Conservation (phyloP, 2,888 invertebrate species). For the Cosmorhoe ocellata region DNA sequence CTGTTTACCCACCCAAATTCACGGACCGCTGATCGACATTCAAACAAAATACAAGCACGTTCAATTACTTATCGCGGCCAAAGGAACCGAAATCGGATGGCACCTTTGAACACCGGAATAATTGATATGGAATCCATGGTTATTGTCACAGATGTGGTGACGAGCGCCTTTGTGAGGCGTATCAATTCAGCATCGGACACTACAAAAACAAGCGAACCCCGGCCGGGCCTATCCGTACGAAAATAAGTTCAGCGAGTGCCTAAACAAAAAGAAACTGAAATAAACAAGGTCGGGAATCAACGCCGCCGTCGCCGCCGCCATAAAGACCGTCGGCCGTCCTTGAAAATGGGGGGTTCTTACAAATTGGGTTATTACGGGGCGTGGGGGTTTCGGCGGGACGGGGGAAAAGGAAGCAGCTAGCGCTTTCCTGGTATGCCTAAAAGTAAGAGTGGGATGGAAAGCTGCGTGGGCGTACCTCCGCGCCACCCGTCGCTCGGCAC, state of each 20-base stretch:
- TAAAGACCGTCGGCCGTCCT: slow-evolving; percentile 83
- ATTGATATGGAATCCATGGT: slow-evolving; percentile 50
- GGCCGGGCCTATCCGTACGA: slow-evolving; percentile 68
- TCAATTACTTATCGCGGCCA: slow-evolving; percentile 62
- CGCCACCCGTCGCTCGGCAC: slow-evolving; percentile 74
- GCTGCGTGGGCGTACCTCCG: slow-evolving; percentile 74
- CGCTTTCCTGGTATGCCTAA: slow-evolving; percentile 29
- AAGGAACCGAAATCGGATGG: slow-evolving; percentile 53
- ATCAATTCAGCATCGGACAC: slow-evolving; percentile 53
- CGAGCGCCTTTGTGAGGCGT: slow-evolving; percentile 47
- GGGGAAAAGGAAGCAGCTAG: slow-evolving; percentile 51
- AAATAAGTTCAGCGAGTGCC: slow-evolving; percentile 79
- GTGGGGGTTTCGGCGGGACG: slow-evolving; percentile 70
- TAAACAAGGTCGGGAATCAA: slow-evolving; percentile 83
- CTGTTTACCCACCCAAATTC: slow-evolving; percentile 52
- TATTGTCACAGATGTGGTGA: slow-evolving; percentile 42
- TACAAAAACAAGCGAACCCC: slow-evolving; percentile 61
- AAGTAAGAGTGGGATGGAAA: slow-evolving; percentile 52
- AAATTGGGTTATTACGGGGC: slow-evolving; percentile 82
- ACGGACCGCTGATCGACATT: slow-evolving; percentile 59
- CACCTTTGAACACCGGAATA: slow-evolving; percentile 57
- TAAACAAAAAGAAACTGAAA: slow-evolving; percentile 82
- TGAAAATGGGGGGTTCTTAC: slow-evolving; percentile 82
- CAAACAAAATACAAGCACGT: slow-evolving; percentile 60
- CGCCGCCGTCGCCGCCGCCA: slow-evolving; percentile 80